Evolutionary conservation across 2,888 invertebrate genomes (phyloP).

Genomic region (Xestia sexstrigata): DNA sequence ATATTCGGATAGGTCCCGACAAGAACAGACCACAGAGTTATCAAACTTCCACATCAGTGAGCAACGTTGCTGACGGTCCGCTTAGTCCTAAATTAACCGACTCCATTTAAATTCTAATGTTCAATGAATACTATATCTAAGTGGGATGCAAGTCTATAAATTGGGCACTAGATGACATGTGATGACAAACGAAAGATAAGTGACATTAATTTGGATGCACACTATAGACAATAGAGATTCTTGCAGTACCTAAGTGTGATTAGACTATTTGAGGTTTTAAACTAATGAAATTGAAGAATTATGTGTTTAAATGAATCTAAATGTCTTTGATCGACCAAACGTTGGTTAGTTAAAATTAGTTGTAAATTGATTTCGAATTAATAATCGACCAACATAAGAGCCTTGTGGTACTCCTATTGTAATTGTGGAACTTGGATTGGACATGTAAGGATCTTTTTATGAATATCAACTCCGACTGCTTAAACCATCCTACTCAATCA

Average conservation of each 20-base stretch:
- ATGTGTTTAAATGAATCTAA: neutral
- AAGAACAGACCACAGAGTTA: conserved; percentile 61
- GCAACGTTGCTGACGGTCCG: conserved; percentile 39
- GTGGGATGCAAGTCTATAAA: conserved; percentile 30
- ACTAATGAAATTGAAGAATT: neutral
- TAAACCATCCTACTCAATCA: neutral
- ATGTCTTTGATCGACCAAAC: neutral
- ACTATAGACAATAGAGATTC: conserved; percentile 3
- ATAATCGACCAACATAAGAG: neutral
- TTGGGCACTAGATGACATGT: conserved; percentile 11
- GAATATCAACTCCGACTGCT: neutral
- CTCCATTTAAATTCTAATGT: conserved; percentile 56
- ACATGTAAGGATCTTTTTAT: neutral
- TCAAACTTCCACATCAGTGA: conserved; percentile 64
- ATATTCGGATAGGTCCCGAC: conserved; percentile 50
- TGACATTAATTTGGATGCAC: neutral
- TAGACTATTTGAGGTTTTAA: neutral
- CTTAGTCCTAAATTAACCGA: conserved; percentile 54
- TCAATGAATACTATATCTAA: conserved; percentile 53
- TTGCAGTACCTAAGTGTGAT: neutral
- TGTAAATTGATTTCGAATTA: neutral
- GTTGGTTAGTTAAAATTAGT: neutral
- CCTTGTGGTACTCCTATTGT: conserved; percentile 2
- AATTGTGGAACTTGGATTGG: neutral
- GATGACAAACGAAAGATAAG: conserved; percentile 12